phyloP scores from a whole-genome alignment of 2,888 invertebrate genomes.

The Clostera curtula region DNA sequence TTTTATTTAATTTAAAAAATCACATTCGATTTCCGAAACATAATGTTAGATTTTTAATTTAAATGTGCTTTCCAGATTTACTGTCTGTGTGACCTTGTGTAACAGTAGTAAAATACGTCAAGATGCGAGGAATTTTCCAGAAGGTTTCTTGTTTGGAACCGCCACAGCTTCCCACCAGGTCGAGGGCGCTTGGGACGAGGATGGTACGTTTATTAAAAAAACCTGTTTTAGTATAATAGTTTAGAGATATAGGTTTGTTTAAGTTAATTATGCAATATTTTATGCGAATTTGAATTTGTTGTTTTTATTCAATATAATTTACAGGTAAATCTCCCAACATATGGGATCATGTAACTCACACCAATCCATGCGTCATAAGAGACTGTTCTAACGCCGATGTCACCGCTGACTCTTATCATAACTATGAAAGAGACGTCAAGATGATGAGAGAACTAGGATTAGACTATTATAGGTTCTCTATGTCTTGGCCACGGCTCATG shows the following conservation, averaged over 20 bases:
- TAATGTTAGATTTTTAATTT: too few relatives aligned
- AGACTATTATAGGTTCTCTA: conserved; percentile 67
- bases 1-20: too few relatives aligned
- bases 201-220: conserved; percentile 58
- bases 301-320: conserved; percentile 3
- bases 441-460: conserved; percentile 50
- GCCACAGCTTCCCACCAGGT: conserved; percentile 66
- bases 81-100: conserved; percentile 7
- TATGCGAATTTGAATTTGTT: background rate
- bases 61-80: too few relatives aligned
- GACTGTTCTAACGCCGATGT: conserved; percentile 74
- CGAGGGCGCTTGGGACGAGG: conserved; percentile 69
- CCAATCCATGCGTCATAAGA: conserved; percentile 50
- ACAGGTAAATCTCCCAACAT: conserved; percentile 71
- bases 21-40: too few relatives aligned
- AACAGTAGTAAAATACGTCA: conserved; percentile 13
- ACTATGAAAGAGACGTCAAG: conserved; percentile 67
- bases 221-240: background rate
- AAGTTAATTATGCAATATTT: background rate
- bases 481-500: conserved; percentile 77
- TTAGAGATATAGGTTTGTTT: background rate
- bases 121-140: conserved; percentile 28
- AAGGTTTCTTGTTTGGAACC: conserved; percentile 34
- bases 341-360: conserved; percentile 76
- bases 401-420: conserved; percentile 74